These are phyloP conservation scores for Callinectes sapidus DNA, from an alignment of 2,888 invertebrate species.

Conservation along the genomic window DNA sequence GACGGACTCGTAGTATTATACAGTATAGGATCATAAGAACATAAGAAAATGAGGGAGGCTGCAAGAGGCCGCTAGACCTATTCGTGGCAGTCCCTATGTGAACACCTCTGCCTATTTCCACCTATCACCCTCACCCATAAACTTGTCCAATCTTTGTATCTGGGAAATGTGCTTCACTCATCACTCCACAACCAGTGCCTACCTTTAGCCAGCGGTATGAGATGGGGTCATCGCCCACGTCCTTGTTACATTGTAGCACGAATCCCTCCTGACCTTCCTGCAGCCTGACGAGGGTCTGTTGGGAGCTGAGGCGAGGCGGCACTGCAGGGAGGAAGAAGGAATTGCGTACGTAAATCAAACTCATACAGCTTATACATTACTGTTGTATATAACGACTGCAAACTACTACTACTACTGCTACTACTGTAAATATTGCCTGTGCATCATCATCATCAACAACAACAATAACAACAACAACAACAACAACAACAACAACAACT, in stretches of 20 bases:
- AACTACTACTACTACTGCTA: neutral
- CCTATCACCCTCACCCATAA: too few relatives aligned
- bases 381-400: neutral
- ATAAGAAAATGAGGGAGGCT: too few relatives aligned
- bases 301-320: conserved; percentile 61
- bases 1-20: too few relatives aligned
- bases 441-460: neutral
- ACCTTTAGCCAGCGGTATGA: conserved; percentile 72
- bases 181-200: neutral
- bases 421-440: neutral
- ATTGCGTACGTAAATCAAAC: neutral
- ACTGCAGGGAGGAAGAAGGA: conserved; percentile 39
- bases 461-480: neutral
- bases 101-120: too few relatives aligned
- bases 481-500: conserved; percentile 32
- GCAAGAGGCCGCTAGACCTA: too few relatives aligned
- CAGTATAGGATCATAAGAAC: too few relatives aligned
- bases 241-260: conserved; percentile 65
- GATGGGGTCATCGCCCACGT: conserved; percentile 71
- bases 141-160: too few relatives aligned
- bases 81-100: too few relatives aligned
- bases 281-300: conserved; percentile 9
- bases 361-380: neutral
- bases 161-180: too few relatives aligned
- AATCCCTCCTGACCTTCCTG: conserved; percentile 59